Percentiles rank a stretch among this genome's conserved stretches.
phyloP scores from a whole-genome alignment of 2,113 vertebrate genomes.

The Phalacrocorax brasilianus region DNA sequence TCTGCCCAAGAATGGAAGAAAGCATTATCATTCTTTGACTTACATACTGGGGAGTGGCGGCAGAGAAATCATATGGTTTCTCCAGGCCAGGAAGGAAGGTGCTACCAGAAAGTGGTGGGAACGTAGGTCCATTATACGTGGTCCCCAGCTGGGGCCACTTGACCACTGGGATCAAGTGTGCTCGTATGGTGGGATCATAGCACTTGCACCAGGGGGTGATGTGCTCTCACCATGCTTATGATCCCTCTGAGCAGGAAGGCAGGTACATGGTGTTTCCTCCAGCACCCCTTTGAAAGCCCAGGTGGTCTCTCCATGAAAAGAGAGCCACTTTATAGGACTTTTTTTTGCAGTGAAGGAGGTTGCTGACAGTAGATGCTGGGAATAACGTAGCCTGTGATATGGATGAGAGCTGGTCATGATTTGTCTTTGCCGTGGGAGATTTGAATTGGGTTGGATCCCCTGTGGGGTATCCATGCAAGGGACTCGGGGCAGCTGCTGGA shows the following conservation, averaged over 20 bases:
- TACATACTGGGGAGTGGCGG: neutral
- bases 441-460: neutral
- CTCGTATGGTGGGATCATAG: neutral
- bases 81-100: neutral
- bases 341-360: no score
- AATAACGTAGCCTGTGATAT: rapidly evolving
- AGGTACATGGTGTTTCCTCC: neutral
- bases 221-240: neutral
- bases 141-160: neutral
- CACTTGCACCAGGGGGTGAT: no score
- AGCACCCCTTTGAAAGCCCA: neutral
- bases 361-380: neutral
- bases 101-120: neutral
- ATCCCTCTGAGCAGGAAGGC: neutral
- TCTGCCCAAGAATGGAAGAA: neutral
- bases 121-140: rapidly evolving
- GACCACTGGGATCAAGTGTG: neutral
- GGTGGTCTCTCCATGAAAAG: neutral
- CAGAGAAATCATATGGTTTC: neutral
- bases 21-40: neutral
- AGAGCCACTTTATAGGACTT: rapidly evolving
- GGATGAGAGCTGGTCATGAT: neutral
- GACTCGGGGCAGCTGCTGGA: rapidly evolving
- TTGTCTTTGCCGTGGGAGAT: neutral
- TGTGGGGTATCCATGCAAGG: rapidly evolving